Evolutionary conservation across 2,888 invertebrate species (phyloP).

Genomic region (Apotomis turbidana): DNA sequence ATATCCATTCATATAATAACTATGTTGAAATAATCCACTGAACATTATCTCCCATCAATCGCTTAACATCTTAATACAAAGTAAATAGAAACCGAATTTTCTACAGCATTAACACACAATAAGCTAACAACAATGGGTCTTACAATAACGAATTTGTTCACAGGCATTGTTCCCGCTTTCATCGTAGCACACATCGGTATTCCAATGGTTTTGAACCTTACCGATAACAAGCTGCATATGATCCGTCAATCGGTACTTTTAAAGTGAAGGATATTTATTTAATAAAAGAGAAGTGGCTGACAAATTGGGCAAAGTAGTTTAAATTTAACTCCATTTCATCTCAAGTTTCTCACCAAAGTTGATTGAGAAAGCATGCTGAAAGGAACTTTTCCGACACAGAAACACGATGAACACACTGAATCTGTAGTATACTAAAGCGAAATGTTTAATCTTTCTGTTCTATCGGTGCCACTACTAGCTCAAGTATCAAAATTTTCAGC

Average conservation of each 20-base stretch:
- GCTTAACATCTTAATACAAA: constrained; percentile 29
- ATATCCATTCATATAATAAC: not conserved
- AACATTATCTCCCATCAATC: not conserved
- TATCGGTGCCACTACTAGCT: too few relatives aligned
- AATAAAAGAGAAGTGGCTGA: too few relatives aligned
- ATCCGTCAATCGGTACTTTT: not conserved
- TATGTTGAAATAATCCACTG: not conserved
- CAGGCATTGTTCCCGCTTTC: constrained; percentile 39
- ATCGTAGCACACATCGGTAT: constrained; percentile 34
- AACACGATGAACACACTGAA: too few relatives aligned
- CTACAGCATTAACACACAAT: constrained; percentile 40
- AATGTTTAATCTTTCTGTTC: too few relatives aligned
- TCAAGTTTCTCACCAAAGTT: too few relatives aligned
- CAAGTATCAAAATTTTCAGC: too few relatives aligned
- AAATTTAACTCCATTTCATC: too few relatives aligned
- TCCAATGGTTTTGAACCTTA: constrained; percentile 21
- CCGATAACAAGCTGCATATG: constrained; percentile 1
- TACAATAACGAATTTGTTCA: constrained; percentile 39
- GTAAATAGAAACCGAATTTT: constrained; percentile 40
- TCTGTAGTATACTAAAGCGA: too few relatives aligned
- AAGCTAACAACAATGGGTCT: constrained; percentile 37
- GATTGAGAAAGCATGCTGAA: too few relatives aligned
- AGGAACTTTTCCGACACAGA: too few relatives aligned
- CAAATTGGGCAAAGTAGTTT: too few relatives aligned
- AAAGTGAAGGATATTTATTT: too few relatives aligned